Conservation (phyloP, 2,113 vertebrate species). For the Gopherus evgoodei region DNA sequence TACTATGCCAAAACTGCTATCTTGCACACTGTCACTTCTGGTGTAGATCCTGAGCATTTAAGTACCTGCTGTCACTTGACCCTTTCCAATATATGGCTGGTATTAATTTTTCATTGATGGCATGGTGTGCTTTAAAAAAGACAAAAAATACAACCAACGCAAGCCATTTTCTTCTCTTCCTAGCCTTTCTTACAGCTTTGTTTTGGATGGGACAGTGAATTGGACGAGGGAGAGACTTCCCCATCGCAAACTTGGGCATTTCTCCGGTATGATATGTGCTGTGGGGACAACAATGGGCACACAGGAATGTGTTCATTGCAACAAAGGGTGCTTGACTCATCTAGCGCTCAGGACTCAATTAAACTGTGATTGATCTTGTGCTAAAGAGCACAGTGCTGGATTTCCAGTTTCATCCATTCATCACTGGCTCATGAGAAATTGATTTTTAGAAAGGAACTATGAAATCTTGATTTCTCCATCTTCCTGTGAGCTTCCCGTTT, state of each 20-base stretch:
- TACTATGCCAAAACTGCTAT: not conserved
- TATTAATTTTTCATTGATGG: not conserved
- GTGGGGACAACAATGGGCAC: not conserved
- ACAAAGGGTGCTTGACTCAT: not conserved
- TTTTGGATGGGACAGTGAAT: not conserved
- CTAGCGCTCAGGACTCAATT: not conserved
- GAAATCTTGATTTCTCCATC: not conserved
- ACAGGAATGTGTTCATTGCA: rapidly evolving
- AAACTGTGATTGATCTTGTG: not conserved
- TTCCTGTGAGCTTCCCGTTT: not conserved
- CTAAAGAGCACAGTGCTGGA: not conserved
- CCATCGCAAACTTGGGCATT: not conserved
- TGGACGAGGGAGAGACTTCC: not conserved
- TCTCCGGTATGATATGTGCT: rapidly evolving
- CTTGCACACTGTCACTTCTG: not conserved
- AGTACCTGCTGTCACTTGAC: not conserved
- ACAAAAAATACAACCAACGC: not conserved
- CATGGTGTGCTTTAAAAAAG: not conserved
- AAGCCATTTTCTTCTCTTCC: not conserved
- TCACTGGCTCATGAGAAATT: not conserved
- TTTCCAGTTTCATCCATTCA: not conserved
- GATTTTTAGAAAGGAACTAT: not conserved
- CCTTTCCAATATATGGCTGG: not conserved
- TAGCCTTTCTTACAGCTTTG: not conserved
- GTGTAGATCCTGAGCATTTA: not conserved